Conservation (phyloP, 2,888 invertebrate species). For the Cremastinae sp. region DNA sequence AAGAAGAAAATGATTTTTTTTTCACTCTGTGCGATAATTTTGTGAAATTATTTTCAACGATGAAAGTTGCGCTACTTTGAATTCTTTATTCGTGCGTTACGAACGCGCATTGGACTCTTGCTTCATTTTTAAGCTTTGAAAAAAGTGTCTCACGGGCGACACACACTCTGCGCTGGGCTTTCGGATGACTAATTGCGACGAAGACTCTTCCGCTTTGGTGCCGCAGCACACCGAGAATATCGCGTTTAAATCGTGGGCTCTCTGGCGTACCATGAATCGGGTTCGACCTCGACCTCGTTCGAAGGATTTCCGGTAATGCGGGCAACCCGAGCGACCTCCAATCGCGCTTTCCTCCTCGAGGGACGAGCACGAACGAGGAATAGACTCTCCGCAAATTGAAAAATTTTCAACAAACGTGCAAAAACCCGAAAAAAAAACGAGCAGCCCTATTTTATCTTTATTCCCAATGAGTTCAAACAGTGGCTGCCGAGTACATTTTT, state of each 20-base stretch:
- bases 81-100: too few species aligned
- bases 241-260: constrained; percentile 8
- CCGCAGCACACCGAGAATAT: constrained; percentile 6
- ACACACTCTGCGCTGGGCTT: constrained; percentile 48
- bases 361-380: constrained; percentile 35
- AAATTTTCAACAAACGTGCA: constrained; percentile 16
- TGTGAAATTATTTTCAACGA: too few species aligned
- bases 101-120: too few species aligned
- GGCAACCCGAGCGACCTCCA: constrained; percentile 55
- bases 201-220: constrained; percentile 36
- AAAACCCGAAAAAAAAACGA: neutral
- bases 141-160: constrained; percentile 49
- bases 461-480: too few species aligned
- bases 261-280: constrained; percentile 37
- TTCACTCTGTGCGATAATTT: too few species aligned
- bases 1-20: neutral
- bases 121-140: constrained; percentile 24
- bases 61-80: too few species aligned
- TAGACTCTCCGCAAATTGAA: neutral
- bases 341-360: constrained; percentile 46
- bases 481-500: too few species aligned
- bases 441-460: neutral
- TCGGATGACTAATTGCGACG: constrained; percentile 49
- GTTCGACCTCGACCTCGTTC: constrained; percentile 65
- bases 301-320: constrained; percentile 60